Evolutionary conservation across 1,140 invertebrate genomes (phyloP), one percentile per base, ranked within the genome.

Genomic region (Drosophila nasuta): DNA sequence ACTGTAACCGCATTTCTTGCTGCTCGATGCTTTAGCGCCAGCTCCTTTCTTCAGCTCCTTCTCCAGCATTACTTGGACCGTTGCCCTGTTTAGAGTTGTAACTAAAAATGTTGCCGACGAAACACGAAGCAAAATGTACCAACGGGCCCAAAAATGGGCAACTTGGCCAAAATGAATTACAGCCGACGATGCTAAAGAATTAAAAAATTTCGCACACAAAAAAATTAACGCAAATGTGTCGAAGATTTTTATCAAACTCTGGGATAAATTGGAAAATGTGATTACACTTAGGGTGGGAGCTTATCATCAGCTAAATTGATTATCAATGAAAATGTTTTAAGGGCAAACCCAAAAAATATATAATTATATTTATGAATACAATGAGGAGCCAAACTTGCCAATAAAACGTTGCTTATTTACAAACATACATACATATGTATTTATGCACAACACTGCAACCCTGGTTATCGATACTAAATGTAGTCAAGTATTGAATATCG

Each of bases 1-100:
- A 89, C 85, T 89, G 85, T 83, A 89, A 89, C 85, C 81, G 85
- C 85, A 89, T 88, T 88, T 88, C 85, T 88, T 88, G 79, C 74
- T 74, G 76, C 79, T 25, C 65, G 68, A 57, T 20, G 76, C 30
- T 52, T 13, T 60, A 11, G 38, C 43, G 46, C 1, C 35, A 2
- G 33, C 13, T 30, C 8, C 20, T 25, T 20, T 25, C 20, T 25
- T 25, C 28, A 46, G 28, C 28, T 35, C 5, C 35, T 10, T 45
- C 43, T 59, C 17, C 28, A 4, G 17, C 41, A 48, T 25, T 52
- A 57, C 57, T 65, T 71, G 83, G 80, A 76, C 70, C 71, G 67
- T 72, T 88, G 81, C 85, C 85, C 81, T 83, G 81, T 81, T 88
- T 87, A 74, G 82, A 88, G 72, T 70, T 68, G 75, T 20, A 64